phyloP scores from a whole-genome alignment of 53 echinoderm and acorn worm genomes.

The Crossaster papposus region DNA sequence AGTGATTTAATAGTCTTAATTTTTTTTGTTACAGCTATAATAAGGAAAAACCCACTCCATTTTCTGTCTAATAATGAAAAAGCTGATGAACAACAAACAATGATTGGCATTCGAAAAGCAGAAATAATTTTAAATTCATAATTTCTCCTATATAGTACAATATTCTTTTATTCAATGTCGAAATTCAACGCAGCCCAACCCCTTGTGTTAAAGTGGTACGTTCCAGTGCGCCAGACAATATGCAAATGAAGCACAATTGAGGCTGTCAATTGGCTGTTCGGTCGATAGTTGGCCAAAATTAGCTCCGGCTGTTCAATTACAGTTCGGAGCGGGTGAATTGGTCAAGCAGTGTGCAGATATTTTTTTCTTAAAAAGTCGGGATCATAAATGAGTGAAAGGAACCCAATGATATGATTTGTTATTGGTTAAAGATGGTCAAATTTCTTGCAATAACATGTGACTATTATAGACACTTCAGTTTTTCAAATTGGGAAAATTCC shows the following conservation, averaged over 20 bases:
- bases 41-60: constrained; percentile 63
- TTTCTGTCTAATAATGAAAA: constrained; percentile 57
- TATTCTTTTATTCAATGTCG: constrained; percentile 22
- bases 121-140: constrained; percentile 50
- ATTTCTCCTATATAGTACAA: constrained; percentile 57
- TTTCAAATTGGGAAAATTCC: neutral
- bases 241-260: constrained; percentile 1
- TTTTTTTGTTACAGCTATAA: constrained; percentile 60
- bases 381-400: too few relatives aligned
- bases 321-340: neutral
- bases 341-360: neutral
- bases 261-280: constrained; percentile 15
- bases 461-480: too few relatives aligned
- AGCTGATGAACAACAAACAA: constrained; percentile 63
- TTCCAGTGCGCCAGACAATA: neutral
- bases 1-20: constrained; percentile 57
- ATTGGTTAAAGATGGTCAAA: too few relatives aligned
- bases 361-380: neutral
- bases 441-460: too few relatives aligned
- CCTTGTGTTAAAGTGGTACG: constrained; percentile 26
- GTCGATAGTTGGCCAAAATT: neutral
- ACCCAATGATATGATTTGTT: too few relatives aligned
- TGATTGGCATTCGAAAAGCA: constrained; percentile 45
- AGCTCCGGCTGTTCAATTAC: constrained; percentile 5
- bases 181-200: constrained; percentile 15